Base-by-base conservation (phyloP, 2,113 vertebrate species). In the Bos indicus region DNA sequence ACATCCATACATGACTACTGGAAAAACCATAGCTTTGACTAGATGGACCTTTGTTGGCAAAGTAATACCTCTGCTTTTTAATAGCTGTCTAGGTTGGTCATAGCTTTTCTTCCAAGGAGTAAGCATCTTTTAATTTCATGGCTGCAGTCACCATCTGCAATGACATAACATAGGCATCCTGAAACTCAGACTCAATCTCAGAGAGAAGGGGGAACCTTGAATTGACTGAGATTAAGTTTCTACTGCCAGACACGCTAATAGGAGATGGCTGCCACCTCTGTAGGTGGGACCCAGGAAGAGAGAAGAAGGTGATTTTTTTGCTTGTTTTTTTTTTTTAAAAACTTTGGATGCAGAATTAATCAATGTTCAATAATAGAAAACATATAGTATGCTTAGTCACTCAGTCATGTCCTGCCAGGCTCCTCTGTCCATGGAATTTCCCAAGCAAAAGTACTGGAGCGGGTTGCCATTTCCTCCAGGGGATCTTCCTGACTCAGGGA, bases 41-140 rank as follows among this genome's bases (percentile, higher is more conserved):
- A 36, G 8, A 67, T 0, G 0, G 17, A 67, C 33, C 4, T 67
- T 67, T 36, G 2, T 67, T 1, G 2, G 64, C 8, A 67, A 67
- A 67, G 9, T 67, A 67, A 36, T 67, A 8, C 36, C 17, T 67
- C 64, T 21, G 17, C 16, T 67, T 36, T 10, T 67, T 5, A 67
- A 67, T 21, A 21, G 17, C 33, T 36, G 9, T 71, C 5, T 71
- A 71, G n/a, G n/a, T 36, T 71, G 5, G 17, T 36, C 17, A 36
- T 36, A 71, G 64, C 17, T 71, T 71, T 71, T 71, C 64, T 71
- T 36, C 5, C n/a, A 71, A 36, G n/a, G n/a, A 71, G 1, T n/a
- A 36, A 71, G 64, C 33, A n/a, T 71, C 9, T 36, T 36, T 71
- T 36, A 71, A 71, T 71, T 71, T 21, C 64, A 36, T 71, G n/a